A percentile compares a stretch with the other conserved stretches of the same genome.
phyloP scores from a whole-genome alignment of 2,797 vertebrate genomes.

The Tangara arthus region DNA sequence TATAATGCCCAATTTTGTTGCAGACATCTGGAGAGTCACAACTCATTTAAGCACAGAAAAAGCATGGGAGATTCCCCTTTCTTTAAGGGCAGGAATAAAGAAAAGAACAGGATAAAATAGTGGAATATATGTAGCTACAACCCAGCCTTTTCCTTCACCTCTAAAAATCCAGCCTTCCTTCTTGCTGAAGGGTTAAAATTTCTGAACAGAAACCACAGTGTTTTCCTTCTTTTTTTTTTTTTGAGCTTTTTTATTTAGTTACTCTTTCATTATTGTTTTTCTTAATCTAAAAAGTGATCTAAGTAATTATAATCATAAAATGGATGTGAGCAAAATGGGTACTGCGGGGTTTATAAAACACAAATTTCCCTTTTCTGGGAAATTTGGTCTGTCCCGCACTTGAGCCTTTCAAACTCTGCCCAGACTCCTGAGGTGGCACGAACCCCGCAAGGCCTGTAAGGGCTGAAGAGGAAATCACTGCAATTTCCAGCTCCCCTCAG shows the following conservation, averaged over 20 bases:
- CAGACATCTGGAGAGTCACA: background rate
- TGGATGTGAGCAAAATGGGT: slow-evolving; percentile 35
- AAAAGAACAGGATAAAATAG: background rate
- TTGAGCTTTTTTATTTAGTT: slow-evolving; percentile 15
- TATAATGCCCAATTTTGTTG: background rate
- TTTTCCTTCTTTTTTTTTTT: background rate
- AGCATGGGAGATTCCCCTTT: background rate
- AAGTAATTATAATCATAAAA: slow-evolving; percentile 58
- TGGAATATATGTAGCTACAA: background rate
- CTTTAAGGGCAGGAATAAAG: background rate
- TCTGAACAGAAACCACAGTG: slow-evolving; percentile 11
- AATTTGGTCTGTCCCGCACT: background rate
- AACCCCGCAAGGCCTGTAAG: slow-evolving; percentile 37
- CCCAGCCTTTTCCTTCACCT: background rate
- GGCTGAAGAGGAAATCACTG: slow-evolving; percentile 4
- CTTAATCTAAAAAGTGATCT: slow-evolving; percentile 35
- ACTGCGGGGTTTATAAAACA: slow-evolving; percentile 39
- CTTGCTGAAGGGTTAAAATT: slow-evolving; percentile 44
- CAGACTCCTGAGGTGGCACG: slow-evolving; percentile 3
- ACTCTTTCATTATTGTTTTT: slow-evolving; percentile 45
- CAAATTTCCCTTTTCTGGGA: slow-evolving; percentile 46
- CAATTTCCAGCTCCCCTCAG: background rate
- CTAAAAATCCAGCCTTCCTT: background rate
- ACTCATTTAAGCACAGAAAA: background rate
- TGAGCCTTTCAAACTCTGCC: slow-evolving; percentile 30